These are phyloP conservation scores for Leptura quadrifasciata DNA, from an alignment of 2,888 invertebrate species.

Conservation along the genomic window DNA sequence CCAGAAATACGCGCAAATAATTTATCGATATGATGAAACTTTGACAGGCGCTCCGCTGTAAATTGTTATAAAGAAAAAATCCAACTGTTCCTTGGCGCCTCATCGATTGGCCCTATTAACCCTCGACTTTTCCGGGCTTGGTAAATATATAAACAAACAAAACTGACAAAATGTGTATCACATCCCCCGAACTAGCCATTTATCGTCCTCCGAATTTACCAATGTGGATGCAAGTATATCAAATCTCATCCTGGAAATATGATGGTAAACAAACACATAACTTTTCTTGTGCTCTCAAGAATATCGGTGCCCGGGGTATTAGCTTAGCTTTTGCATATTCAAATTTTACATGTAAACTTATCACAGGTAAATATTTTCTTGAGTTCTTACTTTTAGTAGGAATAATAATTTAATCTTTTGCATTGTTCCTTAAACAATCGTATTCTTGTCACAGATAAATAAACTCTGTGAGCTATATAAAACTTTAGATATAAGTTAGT, in stretches of 20 bases:
- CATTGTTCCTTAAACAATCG: too few relatives aligned
- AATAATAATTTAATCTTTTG: not conserved
- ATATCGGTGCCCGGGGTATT: not conserved
- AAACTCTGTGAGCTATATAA: too few relatives aligned
- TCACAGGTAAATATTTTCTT: not conserved
- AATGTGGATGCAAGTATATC: not conserved
- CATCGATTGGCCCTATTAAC: not conserved
- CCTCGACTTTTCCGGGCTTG: not conserved
- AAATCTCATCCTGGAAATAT: not conserved
- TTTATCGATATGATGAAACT: too few relatives aligned
- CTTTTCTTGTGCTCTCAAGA: not conserved
- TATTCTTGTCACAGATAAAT: too few relatives aligned
- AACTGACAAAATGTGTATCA: not conserved
- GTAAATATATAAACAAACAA: conserved; percentile 7
- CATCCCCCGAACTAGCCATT: not conserved
- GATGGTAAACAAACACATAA: conserved; percentile 1
- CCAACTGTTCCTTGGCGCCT: not conserved
- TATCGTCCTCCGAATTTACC: not conserved
- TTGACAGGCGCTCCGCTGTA: too few relatives aligned
- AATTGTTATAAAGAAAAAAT: not conserved
- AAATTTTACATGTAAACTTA: not conserved
- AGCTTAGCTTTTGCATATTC: not conserved
- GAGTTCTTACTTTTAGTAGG: not conserved
- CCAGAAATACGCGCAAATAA: too few relatives aligned
- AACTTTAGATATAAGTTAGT: too few relatives aligned